Evolutionary conservation across 2,113 vertebrate genomes (phyloP).

Genomic region (Pleuronectes platessa): DNA sequence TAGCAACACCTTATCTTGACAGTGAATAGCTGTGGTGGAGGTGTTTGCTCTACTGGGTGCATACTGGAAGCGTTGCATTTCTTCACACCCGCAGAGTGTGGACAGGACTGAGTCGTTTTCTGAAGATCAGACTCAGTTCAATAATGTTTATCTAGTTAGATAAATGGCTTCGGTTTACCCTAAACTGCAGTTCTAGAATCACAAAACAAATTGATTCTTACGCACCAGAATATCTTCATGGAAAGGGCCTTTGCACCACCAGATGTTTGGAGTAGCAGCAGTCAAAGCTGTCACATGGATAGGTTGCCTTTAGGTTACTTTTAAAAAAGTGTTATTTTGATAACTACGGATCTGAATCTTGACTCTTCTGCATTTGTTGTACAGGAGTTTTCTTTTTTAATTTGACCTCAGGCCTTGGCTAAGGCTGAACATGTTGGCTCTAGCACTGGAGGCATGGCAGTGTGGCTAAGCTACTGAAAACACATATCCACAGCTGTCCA

Average conservation of each 20-base stretch:
- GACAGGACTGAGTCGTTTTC: neutral
- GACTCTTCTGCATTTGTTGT: neutral
- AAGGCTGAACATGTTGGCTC: slow-evolving; percentile 37
- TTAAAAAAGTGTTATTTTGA: neutral
- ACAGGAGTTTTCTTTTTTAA: slow-evolving; percentile 2
- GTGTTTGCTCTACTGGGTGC: slow-evolving; percentile 29
- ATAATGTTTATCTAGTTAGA: neutral
- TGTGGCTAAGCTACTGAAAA: slow-evolving; percentile 65
- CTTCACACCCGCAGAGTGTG: neutral
- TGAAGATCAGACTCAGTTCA: neutral
- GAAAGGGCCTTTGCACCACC: neutral
- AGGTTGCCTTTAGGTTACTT: neutral
- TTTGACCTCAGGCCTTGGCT: slow-evolving; percentile 8
- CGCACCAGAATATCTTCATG: neutral
- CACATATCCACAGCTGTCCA: slow-evolving; percentile 77
- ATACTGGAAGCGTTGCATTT: slow-evolving; percentile 7
- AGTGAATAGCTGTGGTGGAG: slow-evolving; percentile 7
- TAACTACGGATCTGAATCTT: neutral
- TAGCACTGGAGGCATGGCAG: slow-evolving; percentile 40
- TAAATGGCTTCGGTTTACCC: too few species aligned
- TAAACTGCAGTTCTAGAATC: neutral
- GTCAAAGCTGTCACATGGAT: neutral
- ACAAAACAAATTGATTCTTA: neutral
- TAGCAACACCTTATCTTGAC: slow-evolving; percentile 32
- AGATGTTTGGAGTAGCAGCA: neutral